Base-by-base conservation (phyloP, 2,888 invertebrate species). In the Liopterus haemorrhoidalis region DNA sequence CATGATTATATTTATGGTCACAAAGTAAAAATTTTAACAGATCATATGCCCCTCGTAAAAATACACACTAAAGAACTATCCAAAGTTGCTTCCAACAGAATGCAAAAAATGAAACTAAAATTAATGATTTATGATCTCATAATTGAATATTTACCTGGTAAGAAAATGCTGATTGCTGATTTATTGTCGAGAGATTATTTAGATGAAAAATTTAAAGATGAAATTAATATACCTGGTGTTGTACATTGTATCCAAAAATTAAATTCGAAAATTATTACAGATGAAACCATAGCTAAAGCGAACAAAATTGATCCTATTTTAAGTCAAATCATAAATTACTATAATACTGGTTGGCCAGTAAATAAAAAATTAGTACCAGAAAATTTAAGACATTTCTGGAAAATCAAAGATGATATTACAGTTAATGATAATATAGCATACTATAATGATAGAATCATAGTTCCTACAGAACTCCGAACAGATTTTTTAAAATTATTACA, bases 111-210 rank as follows among this genome's bases (percentile, higher is more conserved):
- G 11, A 49, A 48, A 41, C 22, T 53, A 16, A 50, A 50, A 49
- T 21, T 54, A 6, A 37, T 52, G 37, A 53, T 46, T 43, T 53
- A 53, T 31, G 33, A 39, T n/a, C 28, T 49, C 11, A 42, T 46
- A 33, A 38, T 53, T 21, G 42, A 49, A 33, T 51, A 51, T 46
- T 41, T 52, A 5, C 49, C 53, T 11, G 48, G 49, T 20, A 51
- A 54, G 52, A 15, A 52, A 25, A 43, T 51, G 12, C 52, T 52
- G 31, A 51, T 54, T 36, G 53, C 51, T 6, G 51, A 52, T 20
- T 51, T 55, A 48, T 21, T 52, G 18, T 50, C 51, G 21, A 35
- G 52, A 19, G 20, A 49, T 11, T 49, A 42, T 42, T 31, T 49
- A 37, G 35, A 52, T 41, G n/a, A 9, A 18, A 32, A 46, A 14